A percentile compares a stretch with the other conserved stretches of the same genome.
These are phyloP conservation scores for Hippoglossus stenolepis DNA, from an alignment of 2,113 vertebrate genomes.

Conservation along the genomic window DNA sequence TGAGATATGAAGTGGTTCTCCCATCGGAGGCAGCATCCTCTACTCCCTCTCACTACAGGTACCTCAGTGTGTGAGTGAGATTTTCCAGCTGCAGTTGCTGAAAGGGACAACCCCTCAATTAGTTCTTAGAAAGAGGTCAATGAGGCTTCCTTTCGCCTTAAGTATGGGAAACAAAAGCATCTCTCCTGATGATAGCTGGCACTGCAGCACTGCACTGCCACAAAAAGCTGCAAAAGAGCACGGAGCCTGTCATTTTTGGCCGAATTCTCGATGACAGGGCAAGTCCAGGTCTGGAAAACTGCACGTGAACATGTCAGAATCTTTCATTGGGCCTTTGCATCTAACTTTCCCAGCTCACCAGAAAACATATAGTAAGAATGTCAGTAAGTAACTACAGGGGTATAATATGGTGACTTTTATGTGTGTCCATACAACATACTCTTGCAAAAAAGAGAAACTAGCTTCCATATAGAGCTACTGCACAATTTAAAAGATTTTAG, in stretches of 20 bases:
- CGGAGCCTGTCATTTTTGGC: conserved; percentile 38
- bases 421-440: background rate
- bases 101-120: conserved; percentile 53
- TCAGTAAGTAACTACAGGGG: background rate
- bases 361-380: conserved; percentile 5
- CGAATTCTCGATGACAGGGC: conserved; percentile 26
- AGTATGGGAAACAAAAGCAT: conserved; percentile 60
- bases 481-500: background rate
- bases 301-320: background rate
- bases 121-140: conserved; percentile 44
- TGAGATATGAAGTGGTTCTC: background rate
- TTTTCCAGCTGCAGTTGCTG: conserved; percentile 43
- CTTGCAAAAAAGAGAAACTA: background rate
- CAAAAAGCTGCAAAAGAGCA: conserved; percentile 25
- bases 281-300: conserved; percentile 47
- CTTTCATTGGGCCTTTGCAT: conserved; percentile 5
- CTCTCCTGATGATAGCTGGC: conserved; percentile 27
- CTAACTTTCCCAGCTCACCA: conserved; percentile 11
- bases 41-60: conserved; percentile 23
- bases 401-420: background rate
- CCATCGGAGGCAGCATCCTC: conserved; percentile 3
- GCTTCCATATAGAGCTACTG: background rate
- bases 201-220: background rate
- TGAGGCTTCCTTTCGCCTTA: conserved; percentile 35
- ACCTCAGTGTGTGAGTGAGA: conserved; percentile 25